phyloP scores from a whole-genome alignment of 2,888 invertebrate genomes.

The Synergus laeviventris region DNA sequence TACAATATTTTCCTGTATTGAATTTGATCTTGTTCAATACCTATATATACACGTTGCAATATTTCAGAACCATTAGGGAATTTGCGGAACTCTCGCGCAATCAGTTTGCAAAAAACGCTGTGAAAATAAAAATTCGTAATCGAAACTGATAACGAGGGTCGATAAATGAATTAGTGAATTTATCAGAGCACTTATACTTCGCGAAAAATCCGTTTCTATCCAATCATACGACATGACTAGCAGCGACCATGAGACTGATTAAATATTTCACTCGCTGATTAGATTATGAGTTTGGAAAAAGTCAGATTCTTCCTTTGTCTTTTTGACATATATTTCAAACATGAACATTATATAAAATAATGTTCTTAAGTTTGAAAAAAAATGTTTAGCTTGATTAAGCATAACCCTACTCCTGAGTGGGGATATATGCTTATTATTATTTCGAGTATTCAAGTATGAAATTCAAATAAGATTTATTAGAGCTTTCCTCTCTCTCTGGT shows the following conservation, averaged over 20 bases:
- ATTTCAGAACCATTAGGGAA: neutral
- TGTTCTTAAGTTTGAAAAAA: neutral
- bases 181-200: neutral
- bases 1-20: conserved; percentile 10
- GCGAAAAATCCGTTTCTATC: neutral
- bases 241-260: neutral
- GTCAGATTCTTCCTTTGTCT: neutral
- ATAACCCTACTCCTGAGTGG: neutral
- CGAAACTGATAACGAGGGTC: neutral
- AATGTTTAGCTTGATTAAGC: neutral
- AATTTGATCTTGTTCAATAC: neutral
- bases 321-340: neutral
- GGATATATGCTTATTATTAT: too few relatives aligned
- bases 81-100: neutral
- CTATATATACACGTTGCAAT: neutral
- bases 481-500: too few relatives aligned
- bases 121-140: neutral
- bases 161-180: neutral
- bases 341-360: neutral
- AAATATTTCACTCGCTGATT: conserved; percentile 4
- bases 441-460: too few relatives aligned
- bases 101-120: neutral
- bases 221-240: neutral
- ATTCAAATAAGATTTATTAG: too few relatives aligned
- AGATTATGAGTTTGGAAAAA: conserved; percentile 8